Conservation (phyloP, 2,113 vertebrate genomes). For the Zosterops japonicus region DNA sequence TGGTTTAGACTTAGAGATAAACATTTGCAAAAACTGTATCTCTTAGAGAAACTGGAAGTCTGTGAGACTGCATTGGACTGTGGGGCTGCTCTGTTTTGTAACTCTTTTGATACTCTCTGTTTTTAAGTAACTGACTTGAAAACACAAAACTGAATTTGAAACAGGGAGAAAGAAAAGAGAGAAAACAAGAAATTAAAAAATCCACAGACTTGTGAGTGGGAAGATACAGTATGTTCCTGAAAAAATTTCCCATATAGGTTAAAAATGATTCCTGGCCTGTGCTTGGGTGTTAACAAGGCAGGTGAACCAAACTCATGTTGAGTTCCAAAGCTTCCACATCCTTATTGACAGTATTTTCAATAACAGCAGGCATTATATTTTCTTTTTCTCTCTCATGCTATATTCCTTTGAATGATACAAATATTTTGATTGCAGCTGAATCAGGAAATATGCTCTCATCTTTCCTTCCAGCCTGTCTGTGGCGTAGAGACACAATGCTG, state of each 20-base stretch:
- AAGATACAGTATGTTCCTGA: neutral
- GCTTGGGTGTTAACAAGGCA: neutral
- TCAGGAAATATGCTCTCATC: neutral
- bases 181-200: neutral
- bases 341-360: neutral
- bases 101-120: neutral
- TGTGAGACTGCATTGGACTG: neutral
- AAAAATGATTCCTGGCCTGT: neutral
- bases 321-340: neutral
- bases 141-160: neutral
- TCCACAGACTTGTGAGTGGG: neutral
- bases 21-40: neutral
- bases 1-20: neutral
- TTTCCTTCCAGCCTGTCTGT: neutral
- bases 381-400: neutral
- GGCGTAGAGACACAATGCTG: neutral
- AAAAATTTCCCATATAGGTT: neutral
- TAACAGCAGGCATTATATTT: neutral
- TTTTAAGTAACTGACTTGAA: neutral
- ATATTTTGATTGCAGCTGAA: slow-evolving; percentile 6
- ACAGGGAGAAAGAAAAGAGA: neutral
- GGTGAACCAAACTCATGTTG: neutral
- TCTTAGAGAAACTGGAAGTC: neutral
- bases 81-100: neutral
- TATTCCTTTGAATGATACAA: neutral